These are phyloP conservation scores for Globodera ellingtonae DNA, from an alignment of 1,140 invertebrate genomes.

Conservation along the genomic window DNA sequence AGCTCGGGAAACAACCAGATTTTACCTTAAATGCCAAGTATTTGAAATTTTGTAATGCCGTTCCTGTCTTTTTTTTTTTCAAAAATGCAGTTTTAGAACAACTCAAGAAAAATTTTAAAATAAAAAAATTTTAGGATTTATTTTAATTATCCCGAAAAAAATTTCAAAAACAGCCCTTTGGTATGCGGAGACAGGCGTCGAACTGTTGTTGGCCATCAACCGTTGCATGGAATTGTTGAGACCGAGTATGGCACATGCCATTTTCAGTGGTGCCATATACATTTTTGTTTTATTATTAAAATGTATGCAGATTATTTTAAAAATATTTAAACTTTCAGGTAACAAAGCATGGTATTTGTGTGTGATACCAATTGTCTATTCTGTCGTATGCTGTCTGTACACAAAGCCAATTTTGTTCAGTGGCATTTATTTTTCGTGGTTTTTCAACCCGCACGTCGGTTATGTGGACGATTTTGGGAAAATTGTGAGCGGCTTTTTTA, in stretches of 20 bases:
- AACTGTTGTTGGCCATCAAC: conserved; percentile 24
- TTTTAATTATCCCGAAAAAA: not conserved
- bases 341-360: not conserved
- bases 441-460: conserved; percentile 33
- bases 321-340: not conserved
- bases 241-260: conserved; percentile 6
- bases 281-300: not conserved
- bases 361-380: conserved; percentile 2
- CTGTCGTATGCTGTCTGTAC: not conserved
- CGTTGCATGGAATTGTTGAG: conserved; percentile 26
- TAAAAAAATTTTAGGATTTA: not conserved
- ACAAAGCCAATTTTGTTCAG: conserved; percentile 27
- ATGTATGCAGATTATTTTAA: not conserved
- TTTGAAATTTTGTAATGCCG: no score
- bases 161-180: conserved; percentile 3
- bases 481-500: not conserved
- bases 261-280: not conserved
- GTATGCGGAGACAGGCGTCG: conserved; percentile 14
- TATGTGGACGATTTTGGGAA: conserved; percentile 21
- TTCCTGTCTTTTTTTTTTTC: no score
- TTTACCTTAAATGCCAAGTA: no score
- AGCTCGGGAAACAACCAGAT: no score
- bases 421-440: conserved; percentile 27
- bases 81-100: no score
- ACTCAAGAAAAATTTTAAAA: no score